These are phyloP conservation scores for Thysanoteuthis rhombus DNA, from an alignment of 2,888 invertebrate species.

Conservation along the genomic window DNA sequence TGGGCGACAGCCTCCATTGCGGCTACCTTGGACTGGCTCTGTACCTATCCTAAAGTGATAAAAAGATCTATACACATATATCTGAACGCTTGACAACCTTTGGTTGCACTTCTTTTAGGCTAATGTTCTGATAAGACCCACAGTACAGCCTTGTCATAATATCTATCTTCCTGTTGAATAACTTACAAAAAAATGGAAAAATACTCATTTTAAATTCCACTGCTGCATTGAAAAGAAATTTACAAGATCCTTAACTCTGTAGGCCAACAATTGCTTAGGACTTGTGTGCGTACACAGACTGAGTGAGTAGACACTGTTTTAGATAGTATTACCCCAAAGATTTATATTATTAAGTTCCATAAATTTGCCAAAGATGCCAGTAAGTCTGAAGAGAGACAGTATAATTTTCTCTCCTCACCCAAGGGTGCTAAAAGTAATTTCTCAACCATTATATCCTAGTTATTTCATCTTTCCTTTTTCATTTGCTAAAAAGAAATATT, in stretches of 20 bases:
- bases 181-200: too few species aligned
- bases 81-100: too few species aligned
- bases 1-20: too few species aligned
- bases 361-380: slow-evolving; percentile 12
- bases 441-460: background rate
- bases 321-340: background rate
- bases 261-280: background rate
- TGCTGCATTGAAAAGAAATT: too few species aligned
- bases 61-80: too few species aligned
- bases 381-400: slow-evolving; percentile 12
- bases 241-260: background rate
- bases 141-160: too few species aligned
- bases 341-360: background rate
- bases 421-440: slow-evolving; percentile 12
- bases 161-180: too few species aligned
- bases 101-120: too few species aligned
- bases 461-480: background rate
- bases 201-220: too few species aligned
- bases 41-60: too few species aligned
- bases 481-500: background rate
- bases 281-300: background rate
- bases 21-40: too few species aligned
- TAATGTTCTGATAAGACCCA: too few species aligned
- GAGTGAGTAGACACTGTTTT: background rate
- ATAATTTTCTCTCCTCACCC: background rate